These are phyloP conservation scores for Stegodyphus mimosarum DNA, from an alignment of 1,140 invertebrate genomes.

Conservation along the genomic window DNA sequence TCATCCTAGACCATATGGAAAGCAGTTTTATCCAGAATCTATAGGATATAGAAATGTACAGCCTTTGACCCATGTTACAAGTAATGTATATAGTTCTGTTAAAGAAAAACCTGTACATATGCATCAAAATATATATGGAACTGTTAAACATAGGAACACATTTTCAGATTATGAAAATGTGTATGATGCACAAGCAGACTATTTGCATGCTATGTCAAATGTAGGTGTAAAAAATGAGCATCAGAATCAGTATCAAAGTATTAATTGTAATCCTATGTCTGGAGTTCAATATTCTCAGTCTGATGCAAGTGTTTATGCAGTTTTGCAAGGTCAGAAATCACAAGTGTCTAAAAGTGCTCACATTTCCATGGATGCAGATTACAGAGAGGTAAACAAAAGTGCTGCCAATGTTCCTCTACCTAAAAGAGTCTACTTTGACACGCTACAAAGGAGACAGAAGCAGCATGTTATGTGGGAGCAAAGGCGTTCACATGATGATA, in stretches of 20 bases:
- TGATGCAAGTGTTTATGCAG: constrained; percentile 57
- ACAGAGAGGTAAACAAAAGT: neutral
- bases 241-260: constrained; percentile 14
- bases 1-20: constrained; percentile 38
- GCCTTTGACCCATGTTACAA: constrained; percentile 11
- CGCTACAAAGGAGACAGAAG: constrained; percentile 47
- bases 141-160: constrained; percentile 11
- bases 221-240: constrained; percentile 10
- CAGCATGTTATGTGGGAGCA: constrained; percentile 56
- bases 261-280: constrained; percentile 6
- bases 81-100: constrained; percentile 20
- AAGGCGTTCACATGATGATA: constrained; percentile 58
- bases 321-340: constrained; percentile 10
- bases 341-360: neutral
- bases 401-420: constrained; percentile 3
- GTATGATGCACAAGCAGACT: constrained; percentile 49
- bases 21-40: constrained; percentile 53
- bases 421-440: constrained; percentile 53
- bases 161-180: constrained; percentile 59
- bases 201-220: constrained; percentile 8
- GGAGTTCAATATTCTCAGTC: constrained; percentile 50
- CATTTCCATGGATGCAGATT: constrained; percentile 1
- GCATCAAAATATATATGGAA: constrained; percentile 36
- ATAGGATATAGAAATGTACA: constrained; percentile 41
- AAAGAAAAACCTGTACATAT: constrained; percentile 24